Evolutionary conservation across 2,888 invertebrate species (phyloP).

Genomic region (Sialis fuliginosa): DNA sequence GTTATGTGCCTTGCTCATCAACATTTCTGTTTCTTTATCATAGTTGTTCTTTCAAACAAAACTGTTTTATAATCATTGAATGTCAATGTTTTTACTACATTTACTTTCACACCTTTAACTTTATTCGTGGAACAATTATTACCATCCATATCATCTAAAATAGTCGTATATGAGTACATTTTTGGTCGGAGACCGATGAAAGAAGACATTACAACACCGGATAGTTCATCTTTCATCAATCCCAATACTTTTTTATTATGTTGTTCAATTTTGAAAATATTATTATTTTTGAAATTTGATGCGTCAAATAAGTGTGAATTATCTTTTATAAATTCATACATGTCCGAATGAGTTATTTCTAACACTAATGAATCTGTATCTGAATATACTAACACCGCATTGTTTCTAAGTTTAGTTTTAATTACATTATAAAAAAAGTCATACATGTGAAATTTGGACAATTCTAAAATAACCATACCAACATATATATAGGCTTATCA

Average conservation of each 20-base stretch:
- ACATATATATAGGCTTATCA: slow-evolving; percentile 11
- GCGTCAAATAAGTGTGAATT: slow-evolving; percentile 6
- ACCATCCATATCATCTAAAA: background rate
- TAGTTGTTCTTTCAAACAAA: background rate
- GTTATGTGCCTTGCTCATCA: slow-evolving; percentile 1
- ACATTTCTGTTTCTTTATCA: background rate
- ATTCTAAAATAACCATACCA: slow-evolving; percentile 9
- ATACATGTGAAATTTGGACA: slow-evolving; percentile 9
- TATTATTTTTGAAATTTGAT: slow-evolving; percentile 2
- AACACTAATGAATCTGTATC: slow-evolving; percentile 8
- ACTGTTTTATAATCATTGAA: background rate
- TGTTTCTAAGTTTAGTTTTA: slow-evolving; percentile 1
- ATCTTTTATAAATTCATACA: slow-evolving; percentile 7
- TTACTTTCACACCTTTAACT: background rate
- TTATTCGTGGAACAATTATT: background rate
- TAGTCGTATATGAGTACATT: background rate
- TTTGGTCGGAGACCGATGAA: slow-evolving; percentile 1
- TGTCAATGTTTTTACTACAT: background rate
- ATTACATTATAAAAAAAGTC: slow-evolving; percentile 9
- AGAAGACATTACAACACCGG: background rate
- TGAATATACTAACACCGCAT: slow-evolving; percentile 5
- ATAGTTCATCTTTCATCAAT: background rate
- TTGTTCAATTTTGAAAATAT: slow-evolving; percentile 4
- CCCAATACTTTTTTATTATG: background rate
- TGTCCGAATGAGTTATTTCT: slow-evolving; percentile 6